phyloP scores from a whole-genome alignment of 2,888 invertebrate genomes.

The Achlya flavicornis region DNA sequence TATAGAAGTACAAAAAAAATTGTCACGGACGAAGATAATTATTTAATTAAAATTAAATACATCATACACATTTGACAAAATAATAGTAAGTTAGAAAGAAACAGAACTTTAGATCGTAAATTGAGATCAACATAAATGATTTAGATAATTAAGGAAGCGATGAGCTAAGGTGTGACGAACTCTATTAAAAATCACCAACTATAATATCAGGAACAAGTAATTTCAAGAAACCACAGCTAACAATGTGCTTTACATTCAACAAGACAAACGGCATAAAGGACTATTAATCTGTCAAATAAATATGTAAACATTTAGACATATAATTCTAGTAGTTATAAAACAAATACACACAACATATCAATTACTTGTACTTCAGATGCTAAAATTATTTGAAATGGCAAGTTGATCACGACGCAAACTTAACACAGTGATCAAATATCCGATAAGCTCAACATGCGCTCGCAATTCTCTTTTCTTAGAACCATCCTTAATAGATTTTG shows the following conservation, averaged over 20 bases:
- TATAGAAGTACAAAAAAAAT: not conserved
- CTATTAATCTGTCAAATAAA: conserved; percentile 21
- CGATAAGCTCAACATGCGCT: conserved; percentile 20
- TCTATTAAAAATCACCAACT: not conserved
- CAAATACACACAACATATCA: conserved; percentile 20
- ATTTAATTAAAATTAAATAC: conserved; percentile 11
- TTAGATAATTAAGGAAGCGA: not conserved
- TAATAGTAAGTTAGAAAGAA: conserved; percentile 2
- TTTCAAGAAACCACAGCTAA: too few species aligned
- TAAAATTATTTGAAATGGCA: conserved; percentile 41
- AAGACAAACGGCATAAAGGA: not conserved
- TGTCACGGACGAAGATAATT: conserved; percentile 5
- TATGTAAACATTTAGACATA: conserved; percentile 20
- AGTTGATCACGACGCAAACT: conserved; percentile 32
- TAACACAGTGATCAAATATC: conserved; percentile 35
- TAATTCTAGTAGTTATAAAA: conserved; percentile 27
- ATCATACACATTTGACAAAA: conserved; percentile 7
- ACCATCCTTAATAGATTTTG: too few species aligned
- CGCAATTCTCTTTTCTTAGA: not conserved
- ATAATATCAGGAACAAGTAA: not conserved
- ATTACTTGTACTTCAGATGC: conserved; percentile 68
- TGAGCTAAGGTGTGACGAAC: conserved; percentile 9
- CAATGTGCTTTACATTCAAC: too few species aligned
- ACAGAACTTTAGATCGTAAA: conserved; percentile 4
- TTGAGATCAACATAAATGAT: conserved; percentile 12